A percentile compares a stretch with the other conserved stretches of the same genome.
Conservation (phyloP, 2,113 vertebrate species). For the Eptatretus burgeri region DNA sequence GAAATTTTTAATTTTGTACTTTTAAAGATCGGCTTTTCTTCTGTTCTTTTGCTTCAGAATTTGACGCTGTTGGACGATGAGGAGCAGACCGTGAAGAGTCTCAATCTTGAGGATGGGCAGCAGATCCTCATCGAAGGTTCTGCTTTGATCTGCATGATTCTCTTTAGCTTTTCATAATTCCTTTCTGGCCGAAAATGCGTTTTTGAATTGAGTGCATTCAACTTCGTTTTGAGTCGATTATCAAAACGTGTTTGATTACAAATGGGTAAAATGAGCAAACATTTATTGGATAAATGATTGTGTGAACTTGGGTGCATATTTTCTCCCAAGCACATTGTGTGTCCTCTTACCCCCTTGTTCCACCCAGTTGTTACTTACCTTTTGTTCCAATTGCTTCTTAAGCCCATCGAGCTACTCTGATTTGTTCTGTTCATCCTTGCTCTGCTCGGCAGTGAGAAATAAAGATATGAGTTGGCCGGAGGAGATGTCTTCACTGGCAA, state of each 20-base stretch:
- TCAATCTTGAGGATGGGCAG: conserved; percentile 86
- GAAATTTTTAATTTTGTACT: not conserved
- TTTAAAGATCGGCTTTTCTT: not conserved
- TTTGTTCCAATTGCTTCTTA: too few relatives aligned
- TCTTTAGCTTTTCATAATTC: too few relatives aligned
- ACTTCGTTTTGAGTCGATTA: not conserved
- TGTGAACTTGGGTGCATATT: too few relatives aligned
- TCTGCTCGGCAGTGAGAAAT: conserved; percentile 43
- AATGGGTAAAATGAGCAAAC: too few relatives aligned
- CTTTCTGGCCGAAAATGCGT: not conserved
- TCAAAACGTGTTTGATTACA: not conserved
- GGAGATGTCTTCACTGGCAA: conserved; percentile 96
- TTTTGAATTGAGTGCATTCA: not conserved
- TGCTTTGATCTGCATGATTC: too few relatives aligned
- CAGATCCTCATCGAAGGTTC: conserved; percentile 91
- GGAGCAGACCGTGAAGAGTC: conserved; percentile 65
- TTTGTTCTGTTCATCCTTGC: not conserved
- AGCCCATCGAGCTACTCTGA: too few relatives aligned
- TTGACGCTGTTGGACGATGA: conserved; percentile 87
- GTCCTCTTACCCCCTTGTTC: too few relatives aligned
- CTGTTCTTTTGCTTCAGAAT: conserved; percentile 34
- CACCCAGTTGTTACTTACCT: too few relatives aligned
- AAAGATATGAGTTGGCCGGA: conserved; percentile 99
- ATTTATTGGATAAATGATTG: too few relatives aligned
- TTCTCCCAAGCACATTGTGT: too few relatives aligned